Evolutionary conservation across 2,113 vertebrate genomes (phyloP).

Genomic region (Gopherus flavomarginatus): DNA sequence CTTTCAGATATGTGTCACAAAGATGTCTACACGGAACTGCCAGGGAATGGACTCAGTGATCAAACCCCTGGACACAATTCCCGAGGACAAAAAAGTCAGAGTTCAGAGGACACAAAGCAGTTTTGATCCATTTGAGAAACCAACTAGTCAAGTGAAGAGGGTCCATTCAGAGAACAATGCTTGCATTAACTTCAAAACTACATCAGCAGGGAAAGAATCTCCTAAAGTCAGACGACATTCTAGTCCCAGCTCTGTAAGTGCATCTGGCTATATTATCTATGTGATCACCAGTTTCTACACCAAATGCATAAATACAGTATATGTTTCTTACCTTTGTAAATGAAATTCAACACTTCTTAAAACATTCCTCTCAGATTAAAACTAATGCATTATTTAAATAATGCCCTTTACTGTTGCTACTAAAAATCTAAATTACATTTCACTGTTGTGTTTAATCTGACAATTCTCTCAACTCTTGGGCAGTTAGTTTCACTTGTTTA

Average conservation of each 20-base stretch:
- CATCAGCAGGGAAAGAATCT: slow-evolving; percentile 90
- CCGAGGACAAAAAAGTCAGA: slow-evolving; percentile 95
- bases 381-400: background rate
- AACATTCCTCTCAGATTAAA: background rate
- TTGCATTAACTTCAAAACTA: slow-evolving; percentile 92
- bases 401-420: background rate
- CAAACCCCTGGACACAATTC: slow-evolving; percentile 97
- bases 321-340: background rate
- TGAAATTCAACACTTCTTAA: background rate
- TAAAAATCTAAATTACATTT: background rate
- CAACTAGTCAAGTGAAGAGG: slow-evolving; percentile 93
- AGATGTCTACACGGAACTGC: slow-evolving; percentile 98
- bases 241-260: slow-evolving; percentile 95
- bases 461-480: background rate
- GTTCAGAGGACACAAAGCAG: slow-evolving; percentile 96
- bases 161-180: slow-evolving; percentile 98
- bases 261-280: background rate
- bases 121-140: slow-evolving; percentile 95
- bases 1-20: slow-evolving; percentile 97
- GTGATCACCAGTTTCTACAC: rapidly evolving
- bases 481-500: rapidly evolving
- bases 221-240: slow-evolving; percentile 94
- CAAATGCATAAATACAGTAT: background rate
- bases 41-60: slow-evolving; percentile 96
- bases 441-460: background rate